Conservation (phyloP, 2,797 vertebrate genomes). For the Pagetopsis macropterus region DNA sequence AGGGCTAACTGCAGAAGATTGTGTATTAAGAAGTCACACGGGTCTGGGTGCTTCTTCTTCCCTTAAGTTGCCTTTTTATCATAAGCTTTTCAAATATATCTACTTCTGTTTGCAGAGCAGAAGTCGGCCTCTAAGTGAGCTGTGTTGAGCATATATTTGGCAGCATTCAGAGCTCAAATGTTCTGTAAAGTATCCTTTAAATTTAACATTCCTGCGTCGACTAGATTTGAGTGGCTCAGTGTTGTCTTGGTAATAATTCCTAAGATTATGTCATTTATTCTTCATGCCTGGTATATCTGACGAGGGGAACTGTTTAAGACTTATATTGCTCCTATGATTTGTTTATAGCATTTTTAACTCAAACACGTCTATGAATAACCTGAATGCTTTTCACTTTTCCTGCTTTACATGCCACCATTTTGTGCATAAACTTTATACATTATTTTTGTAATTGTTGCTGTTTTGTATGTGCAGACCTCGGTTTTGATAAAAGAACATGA, state of each 20-base stretch:
- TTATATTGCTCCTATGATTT: slow-evolving; percentile 30
- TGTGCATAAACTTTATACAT: slow-evolving; percentile 53
- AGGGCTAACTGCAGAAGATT: slow-evolving; percentile 34
- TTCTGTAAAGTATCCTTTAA: slow-evolving; percentile 11
- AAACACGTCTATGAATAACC: slow-evolving; percentile 46
- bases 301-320: slow-evolving; percentile 20
- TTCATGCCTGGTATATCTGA: slow-evolving; percentile 16
- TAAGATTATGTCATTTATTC: neutral
- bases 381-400: slow-evolving; percentile 51
- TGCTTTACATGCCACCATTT: slow-evolving; percentile 46
- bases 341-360: slow-evolving; percentile 35
- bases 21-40: slow-evolving; percentile 36
- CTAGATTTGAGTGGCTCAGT: slow-evolving; percentile 21
- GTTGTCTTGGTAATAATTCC: slow-evolving; percentile 14
- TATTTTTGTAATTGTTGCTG: slow-evolving; percentile 68
- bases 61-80: slow-evolving; percentile 46
- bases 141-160: slow-evolving; percentile 39
- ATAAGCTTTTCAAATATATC: slow-evolving; percentile 50
- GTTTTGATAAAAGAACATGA: slow-evolving; percentile 63
- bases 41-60: slow-evolving; percentile 47
- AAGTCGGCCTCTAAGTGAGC: slow-evolving; percentile 26
- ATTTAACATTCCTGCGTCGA: slow-evolving; percentile 43
- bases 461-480: slow-evolving; percentile 64
- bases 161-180: slow-evolving; percentile 22
- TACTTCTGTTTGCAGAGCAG: slow-evolving; percentile 53